Percentiles rank a stretch among this genome's conserved stretches.
These are phyloP conservation scores for Frankliniella intonsa DNA, from an alignment of 2,888 invertebrate genomes.

Conservation along the genomic window DNA sequence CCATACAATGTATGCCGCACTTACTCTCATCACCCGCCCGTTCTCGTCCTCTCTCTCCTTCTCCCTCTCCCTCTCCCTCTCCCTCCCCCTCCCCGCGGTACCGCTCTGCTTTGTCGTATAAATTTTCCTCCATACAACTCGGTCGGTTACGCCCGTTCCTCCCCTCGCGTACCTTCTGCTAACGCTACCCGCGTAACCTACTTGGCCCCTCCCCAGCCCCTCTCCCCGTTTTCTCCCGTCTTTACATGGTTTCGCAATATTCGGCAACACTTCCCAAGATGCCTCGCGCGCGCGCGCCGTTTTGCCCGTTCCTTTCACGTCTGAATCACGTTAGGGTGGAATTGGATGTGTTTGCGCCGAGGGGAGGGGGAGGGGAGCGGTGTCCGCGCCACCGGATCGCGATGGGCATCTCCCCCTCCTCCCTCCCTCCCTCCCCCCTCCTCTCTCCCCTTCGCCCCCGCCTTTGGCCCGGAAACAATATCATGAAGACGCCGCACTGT, in stretches of 20 bases:
- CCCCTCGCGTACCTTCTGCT: too few relatives aligned
- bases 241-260: not conserved
- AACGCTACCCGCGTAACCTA: too few relatives aligned
- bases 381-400: not conserved
- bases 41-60: not conserved
- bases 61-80: not conserved
- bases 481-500: not conserved
- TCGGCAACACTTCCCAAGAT: not conserved
- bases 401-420: not conserved
- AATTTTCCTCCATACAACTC: too few relatives aligned
- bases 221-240: not conserved
- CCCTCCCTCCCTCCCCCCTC: not conserved
- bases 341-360: not conserved
- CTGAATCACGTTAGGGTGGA: conserved; percentile 21
- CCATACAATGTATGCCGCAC: too few relatives aligned
- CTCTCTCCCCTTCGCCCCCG: not conserved
- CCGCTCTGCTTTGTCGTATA: too few relatives aligned
- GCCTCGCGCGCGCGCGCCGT: not conserved
- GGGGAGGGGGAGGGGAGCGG: not conserved
- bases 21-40: too few relatives aligned
- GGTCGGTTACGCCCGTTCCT: too few relatives aligned
- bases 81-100: too few relatives aligned
- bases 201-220: not conserved
- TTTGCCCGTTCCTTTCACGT: conserved; percentile 19
- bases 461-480: conserved; percentile 6